phyloP scores from a whole-genome alignment of 2,797 vertebrate genomes.

The Gallirallus australis region DNA sequence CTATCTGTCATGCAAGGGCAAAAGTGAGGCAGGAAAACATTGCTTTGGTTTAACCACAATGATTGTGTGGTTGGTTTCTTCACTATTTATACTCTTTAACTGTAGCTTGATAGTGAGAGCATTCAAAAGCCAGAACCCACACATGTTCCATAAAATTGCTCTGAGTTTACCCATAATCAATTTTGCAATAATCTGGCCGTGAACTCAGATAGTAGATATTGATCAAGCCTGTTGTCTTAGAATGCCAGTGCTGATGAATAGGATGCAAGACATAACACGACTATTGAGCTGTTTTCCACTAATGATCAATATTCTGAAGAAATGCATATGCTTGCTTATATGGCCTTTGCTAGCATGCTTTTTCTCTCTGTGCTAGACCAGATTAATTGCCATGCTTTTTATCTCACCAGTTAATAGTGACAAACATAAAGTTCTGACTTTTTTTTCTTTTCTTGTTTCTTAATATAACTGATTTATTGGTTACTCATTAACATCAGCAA shows the following conservation, averaged over 20 bases:
- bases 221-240: not conserved
- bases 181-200: slow-evolving; percentile 28
- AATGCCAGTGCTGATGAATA: slow-evolving; percentile 40
- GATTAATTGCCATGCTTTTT: not conserved
- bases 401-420: not conserved
- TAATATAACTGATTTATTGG: not conserved
- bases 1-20: not conserved
- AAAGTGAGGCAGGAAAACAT: not conserved
- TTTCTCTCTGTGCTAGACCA: not conserved
- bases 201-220: slow-evolving; percentile 17
- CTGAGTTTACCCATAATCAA: not conserved
- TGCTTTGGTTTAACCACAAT: not conserved
- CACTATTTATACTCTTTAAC: not conserved
- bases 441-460: not conserved
- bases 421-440: not conserved
- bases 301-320: not conserved
- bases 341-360: not conserved
- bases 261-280: not conserved
- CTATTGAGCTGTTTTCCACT: slow-evolving; percentile 14
- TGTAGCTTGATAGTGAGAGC: not conserved
- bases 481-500: not conserved
- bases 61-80: not conserved
- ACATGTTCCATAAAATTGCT: not conserved
- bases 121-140: not conserved
- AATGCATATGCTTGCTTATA: not conserved